phyloP scores from a whole-genome alignment of 2,113 vertebrate genomes.

The Rissa tridactyla region DNA sequence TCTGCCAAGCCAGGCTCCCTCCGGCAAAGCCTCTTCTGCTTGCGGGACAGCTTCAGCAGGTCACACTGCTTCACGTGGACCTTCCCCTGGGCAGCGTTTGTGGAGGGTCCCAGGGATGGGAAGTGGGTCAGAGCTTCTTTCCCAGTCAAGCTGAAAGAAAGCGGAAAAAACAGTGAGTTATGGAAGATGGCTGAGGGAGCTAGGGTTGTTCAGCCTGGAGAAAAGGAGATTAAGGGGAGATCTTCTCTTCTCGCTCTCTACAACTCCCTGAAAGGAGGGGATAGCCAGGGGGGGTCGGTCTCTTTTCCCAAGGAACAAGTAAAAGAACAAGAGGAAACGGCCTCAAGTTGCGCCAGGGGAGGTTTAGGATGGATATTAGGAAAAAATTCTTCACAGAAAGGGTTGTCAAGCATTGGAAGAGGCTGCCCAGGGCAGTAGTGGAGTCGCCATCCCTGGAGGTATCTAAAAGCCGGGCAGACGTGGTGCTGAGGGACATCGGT shows the following conservation, averaged over 20 bases:
- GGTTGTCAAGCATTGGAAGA: background rate
- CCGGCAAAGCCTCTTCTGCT: conserved; percentile 91
- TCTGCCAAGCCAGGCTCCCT: conserved; percentile 93
- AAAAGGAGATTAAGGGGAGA: background rate
- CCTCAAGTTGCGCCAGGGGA: background rate
- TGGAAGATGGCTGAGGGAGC: background rate
- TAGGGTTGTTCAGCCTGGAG: background rate
- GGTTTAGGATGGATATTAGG: background rate
- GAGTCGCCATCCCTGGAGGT: background rate
- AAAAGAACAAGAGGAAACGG: background rate
- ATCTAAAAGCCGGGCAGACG: background rate
- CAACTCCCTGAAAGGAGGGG: background rate
- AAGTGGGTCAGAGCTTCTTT: conserved; percentile 89
- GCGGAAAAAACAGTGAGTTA: background rate
- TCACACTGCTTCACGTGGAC: conserved; percentile 94
- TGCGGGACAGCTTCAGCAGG: conserved; percentile 86
- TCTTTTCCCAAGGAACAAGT: background rate
- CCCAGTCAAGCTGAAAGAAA: conserved; percentile 84
- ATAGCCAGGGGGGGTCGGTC: background rate
- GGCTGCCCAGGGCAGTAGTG: background rate
- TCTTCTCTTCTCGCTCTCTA: background rate
- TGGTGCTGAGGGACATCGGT: too few species aligned
- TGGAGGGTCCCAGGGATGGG: conserved; percentile 70
- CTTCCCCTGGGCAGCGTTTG: conserved; percentile 74
- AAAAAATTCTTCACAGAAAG: background rate